Percentiles rank a stretch among this genome's conserved stretches.
Evolutionary conservation across 2,797 vertebrate genomes (phyloP).

Genomic region (Myiotriccus ornatus): DNA sequence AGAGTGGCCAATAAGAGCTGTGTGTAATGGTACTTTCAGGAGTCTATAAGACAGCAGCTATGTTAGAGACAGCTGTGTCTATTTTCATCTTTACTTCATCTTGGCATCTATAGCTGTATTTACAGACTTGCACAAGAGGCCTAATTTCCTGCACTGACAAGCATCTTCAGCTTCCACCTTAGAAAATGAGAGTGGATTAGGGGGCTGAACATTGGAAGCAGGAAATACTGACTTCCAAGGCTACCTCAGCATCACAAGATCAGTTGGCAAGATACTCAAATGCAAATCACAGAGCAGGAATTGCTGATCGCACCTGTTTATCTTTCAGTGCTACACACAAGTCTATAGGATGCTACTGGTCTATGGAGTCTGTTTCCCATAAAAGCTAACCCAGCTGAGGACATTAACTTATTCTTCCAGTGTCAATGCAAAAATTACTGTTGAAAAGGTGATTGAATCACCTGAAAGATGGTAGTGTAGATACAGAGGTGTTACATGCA

Average conservation of each 20-base stretch:
- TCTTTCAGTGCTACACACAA: background rate
- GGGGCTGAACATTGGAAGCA: background rate
- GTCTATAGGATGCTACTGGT: background rate
- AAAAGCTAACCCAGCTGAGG: background rate
- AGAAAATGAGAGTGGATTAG: background rate
- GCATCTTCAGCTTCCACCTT: background rate
- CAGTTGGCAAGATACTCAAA: background rate
- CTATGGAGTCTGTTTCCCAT: background rate
- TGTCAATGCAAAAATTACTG: background rate
- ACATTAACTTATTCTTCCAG: background rate
- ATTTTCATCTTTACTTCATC: background rate
- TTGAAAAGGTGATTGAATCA: background rate
- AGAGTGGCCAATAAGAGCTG: fast-evolving
- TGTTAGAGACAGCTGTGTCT: background rate
- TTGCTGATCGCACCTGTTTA: background rate
- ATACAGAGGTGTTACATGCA: background rate
- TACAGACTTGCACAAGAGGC: background rate
- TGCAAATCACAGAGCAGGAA: background rate
- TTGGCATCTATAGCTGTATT: background rate
- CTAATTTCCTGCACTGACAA: background rate
- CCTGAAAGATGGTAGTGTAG: background rate
- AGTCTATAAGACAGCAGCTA: background rate
- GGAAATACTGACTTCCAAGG: background rate
- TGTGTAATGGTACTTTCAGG: background rate
- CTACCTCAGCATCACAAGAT: background rate